Percentiles rank a stretch among this genome's conserved stretches.
Evolutionary conservation across 2,113 vertebrate genomes (phyloP).

Genomic region (Rhizomys pruinosus): DNA sequence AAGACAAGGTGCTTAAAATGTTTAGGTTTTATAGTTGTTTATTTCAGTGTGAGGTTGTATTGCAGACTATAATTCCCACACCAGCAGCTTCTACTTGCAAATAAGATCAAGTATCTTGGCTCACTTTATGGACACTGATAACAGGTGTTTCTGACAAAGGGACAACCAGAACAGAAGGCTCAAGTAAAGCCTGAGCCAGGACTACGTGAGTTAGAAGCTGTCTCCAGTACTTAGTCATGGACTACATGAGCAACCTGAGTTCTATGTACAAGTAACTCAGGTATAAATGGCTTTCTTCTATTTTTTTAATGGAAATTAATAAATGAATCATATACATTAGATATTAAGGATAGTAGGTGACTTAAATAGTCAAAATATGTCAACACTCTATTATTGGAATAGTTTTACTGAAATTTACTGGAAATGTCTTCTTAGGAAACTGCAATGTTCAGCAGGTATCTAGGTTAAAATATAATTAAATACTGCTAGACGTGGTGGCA

Average conservation of each 20-base stretch:
- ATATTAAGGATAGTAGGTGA: slow-evolving; percentile 16
- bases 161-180: neutral
- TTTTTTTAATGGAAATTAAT: slow-evolving; percentile 30
- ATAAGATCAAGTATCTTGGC: slow-evolving; percentile 6
- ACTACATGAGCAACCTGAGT: neutral
- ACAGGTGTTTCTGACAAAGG: neutral
- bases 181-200: neutral
- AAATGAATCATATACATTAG: slow-evolving; percentile 27
- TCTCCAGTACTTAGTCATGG: neutral
- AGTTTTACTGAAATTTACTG: slow-evolving; percentile 1
- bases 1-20: slow-evolving; percentile 34
- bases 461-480: slow-evolving; percentile 6
- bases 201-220: neutral
- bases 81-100: slow-evolving; percentile 29
- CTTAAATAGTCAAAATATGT: slow-evolving; percentile 40
- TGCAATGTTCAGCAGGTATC: neutral
- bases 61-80: neutral
- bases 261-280: neutral
- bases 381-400: neutral
- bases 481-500: too few relatives aligned
- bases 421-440: slow-evolving; percentile 43
- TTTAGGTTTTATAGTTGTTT: slow-evolving; percentile 26
- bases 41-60: neutral
- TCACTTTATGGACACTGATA: neutral
- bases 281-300: neutral